A percentile compares a stretch with the other conserved stretches of the same genome.
Evolutionary conservation across 64 coral and sea anemone genomes (phyloP).

Genomic region (Catalaphyllia jardinei): DNA sequence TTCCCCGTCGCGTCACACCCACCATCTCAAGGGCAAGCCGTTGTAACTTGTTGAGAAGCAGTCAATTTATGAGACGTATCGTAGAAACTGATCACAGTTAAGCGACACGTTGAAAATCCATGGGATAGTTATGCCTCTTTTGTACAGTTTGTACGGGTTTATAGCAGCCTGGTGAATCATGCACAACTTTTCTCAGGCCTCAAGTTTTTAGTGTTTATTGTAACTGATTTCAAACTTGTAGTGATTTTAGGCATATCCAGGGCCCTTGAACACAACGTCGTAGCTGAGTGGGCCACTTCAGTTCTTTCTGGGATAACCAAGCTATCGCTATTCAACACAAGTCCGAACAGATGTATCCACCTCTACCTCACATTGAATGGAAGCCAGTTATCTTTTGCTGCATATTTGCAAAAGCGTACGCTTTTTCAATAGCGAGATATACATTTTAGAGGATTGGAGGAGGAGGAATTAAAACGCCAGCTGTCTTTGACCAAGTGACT

Average conservation of each 20-base stretch:
- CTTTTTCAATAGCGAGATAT: background rate
- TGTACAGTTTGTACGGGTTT: background rate
- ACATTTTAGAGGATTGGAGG: constrained; percentile 3
- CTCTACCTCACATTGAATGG: background rate
- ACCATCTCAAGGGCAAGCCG: constrained; percentile 31
- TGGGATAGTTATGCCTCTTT: constrained; percentile 24
- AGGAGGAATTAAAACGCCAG: background rate
- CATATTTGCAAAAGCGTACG: background rate
- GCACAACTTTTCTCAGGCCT: background rate
- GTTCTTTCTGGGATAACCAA: too few species aligned
- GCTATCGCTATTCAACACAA: background rate
- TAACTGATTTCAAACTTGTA: too few species aligned
- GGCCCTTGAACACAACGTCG: too few species aligned
- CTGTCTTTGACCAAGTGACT: constrained; percentile 41
- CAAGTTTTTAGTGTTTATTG: too few species aligned
- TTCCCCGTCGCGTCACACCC: too few species aligned
- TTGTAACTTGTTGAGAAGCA: constrained; percentile 18
- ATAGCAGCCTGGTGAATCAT: constrained; percentile 24
- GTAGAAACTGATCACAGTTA: constrained; percentile 60
- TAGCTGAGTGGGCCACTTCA: too few species aligned
- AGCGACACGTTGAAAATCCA: background rate
- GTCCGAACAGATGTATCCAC: constrained; percentile 32
- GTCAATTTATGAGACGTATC: constrained; percentile 42
- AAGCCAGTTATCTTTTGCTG: constrained; percentile 9
- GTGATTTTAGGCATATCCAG: too few species aligned